phyloP scores from a whole-genome alignment of 92 coral and sea anemone species.

The Montipora capitata region DNA sequence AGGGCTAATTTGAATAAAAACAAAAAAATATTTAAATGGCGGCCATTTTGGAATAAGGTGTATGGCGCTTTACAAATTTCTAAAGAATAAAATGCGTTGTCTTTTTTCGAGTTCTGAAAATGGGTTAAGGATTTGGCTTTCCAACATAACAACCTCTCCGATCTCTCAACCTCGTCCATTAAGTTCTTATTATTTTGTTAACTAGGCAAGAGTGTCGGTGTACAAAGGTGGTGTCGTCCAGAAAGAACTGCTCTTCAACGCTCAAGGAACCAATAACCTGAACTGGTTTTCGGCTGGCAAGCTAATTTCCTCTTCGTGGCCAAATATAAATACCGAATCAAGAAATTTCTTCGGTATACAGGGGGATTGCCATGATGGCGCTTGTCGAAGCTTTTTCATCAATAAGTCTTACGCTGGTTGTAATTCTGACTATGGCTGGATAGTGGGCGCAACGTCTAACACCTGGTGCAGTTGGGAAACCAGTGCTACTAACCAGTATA shows the following conservation, averaged over 20 bases:
- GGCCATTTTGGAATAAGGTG: constrained; percentile 7
- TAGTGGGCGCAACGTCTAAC: neutral
- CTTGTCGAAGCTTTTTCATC: constrained; percentile 63
- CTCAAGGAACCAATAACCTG: constrained; percentile 48
- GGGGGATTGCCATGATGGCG: neutral
- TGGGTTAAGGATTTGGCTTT: too few relatives aligned
- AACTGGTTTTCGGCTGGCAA: constrained; percentile 66
- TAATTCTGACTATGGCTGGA: constrained; percentile 63
- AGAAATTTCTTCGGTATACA: constrained; percentile 64
- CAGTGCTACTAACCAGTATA: neutral
- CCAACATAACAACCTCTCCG: too few relatives aligned
- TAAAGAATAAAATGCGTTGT: constrained; percentile 67
- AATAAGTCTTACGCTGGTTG: constrained; percentile 63
- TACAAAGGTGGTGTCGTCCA: neutral
- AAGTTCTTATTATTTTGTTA: too few relatives aligned
- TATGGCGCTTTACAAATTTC: constrained; percentile 57
- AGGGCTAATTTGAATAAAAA: too few relatives aligned
- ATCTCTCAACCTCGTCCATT: too few relatives aligned
- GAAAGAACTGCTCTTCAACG: constrained; percentile 64
- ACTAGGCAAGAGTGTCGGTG: constrained; percentile 30
- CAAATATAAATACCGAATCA: constrained; percentile 51
- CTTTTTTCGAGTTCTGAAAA: neutral
- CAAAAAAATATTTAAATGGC: too few relatives aligned
- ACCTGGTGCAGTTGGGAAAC: constrained; percentile 31
- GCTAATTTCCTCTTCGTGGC: constrained; percentile 69